Percentiles rank a stretch among this genome's conserved stretches.
Conservation (phyloP, 2,888 invertebrate genomes). For the Trichopoda pennipes region DNA sequence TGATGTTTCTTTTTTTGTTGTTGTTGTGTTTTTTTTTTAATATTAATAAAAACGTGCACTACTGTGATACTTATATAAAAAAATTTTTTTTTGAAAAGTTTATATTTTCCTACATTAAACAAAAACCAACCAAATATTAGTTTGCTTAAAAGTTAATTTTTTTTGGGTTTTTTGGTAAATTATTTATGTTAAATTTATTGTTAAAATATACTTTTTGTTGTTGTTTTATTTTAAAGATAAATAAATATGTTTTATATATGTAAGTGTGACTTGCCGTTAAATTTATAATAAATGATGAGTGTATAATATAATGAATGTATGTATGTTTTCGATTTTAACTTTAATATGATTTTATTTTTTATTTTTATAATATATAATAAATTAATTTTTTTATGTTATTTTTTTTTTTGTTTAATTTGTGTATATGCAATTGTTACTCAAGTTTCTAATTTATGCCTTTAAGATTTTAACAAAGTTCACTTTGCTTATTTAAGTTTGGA, state of each 20-base stretch:
- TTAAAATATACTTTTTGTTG: slow-evolving; percentile 62
- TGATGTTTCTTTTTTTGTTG: slow-evolving; percentile 24
- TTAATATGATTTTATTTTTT: slow-evolving; percentile 22
- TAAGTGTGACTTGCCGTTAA: slow-evolving; percentile 46
- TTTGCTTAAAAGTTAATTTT: slow-evolving; percentile 51
- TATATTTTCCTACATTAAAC: slow-evolving; percentile 38
- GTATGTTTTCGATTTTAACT: neutral
- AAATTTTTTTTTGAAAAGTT: slow-evolving; percentile 13
- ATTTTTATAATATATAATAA: slow-evolving; percentile 49
- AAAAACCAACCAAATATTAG: slow-evolving; percentile 64
- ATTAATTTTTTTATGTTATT: neutral
- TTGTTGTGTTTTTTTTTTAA: slow-evolving; percentile 2
- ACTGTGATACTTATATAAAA: slow-evolving; percentile 29
- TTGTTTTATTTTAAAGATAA: slow-evolving; percentile 34
- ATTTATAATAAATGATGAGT: slow-evolving; percentile 59
- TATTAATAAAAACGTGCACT: slow-evolving; percentile 55
- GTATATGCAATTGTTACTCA: slow-evolving; percentile 63
- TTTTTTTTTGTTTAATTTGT: slow-evolving; percentile 32
- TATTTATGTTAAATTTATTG: slow-evolving; percentile 44
- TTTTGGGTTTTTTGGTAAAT: slow-evolving; percentile 39
- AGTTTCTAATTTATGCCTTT: slow-evolving; percentile 52
- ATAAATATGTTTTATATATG: slow-evolving; percentile 55
- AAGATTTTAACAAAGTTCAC: slow-evolving; percentile 30
- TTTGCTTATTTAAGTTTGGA: slow-evolving; percentile 32
- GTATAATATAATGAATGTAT: slow-evolving; percentile 56